Conservation (phyloP, 2,888 invertebrate species). For the Rosalia funebris region DNA sequence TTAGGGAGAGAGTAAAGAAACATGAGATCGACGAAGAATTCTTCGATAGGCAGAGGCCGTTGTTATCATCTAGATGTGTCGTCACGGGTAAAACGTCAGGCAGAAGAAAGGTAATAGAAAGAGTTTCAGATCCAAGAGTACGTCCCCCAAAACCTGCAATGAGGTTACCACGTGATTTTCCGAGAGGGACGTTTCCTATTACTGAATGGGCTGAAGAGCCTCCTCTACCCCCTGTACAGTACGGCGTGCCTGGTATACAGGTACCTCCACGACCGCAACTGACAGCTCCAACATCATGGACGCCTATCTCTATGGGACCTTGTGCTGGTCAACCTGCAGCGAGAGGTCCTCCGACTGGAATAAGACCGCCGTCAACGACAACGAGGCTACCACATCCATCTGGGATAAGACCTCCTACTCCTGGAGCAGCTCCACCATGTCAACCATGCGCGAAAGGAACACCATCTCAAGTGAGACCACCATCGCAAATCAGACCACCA, state of each 20-base stretch:
- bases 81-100: slow-evolving; percentile 19
- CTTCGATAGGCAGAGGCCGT: slow-evolving; percentile 7
- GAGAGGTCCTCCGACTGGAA: neutral
- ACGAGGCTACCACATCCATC: neutral
- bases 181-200: neutral
- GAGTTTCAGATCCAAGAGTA: slow-evolving; percentile 10
- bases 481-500: neutral
- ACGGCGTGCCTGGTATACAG: slow-evolving; percentile 17
- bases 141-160: neutral
- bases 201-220: slow-evolving; percentile 14
- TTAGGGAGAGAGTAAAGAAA: neutral
- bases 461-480: neutral
- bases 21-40: slow-evolving; percentile 22
- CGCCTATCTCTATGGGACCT: neutral
- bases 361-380: slow-evolving; percentile 8
- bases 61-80: slow-evolving; percentile 9
- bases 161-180: neutral
- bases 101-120: neutral
- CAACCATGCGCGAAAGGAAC: neutral
- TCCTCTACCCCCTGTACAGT: slow-evolving; percentile 11
- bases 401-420: neutral
- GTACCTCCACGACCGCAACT: neutral
- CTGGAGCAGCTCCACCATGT: neutral
- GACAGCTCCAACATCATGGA: neutral
- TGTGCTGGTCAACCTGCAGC: neutral